Conservation (phyloP, 2,113 vertebrate genomes). For the Clarias batrachus region DNA sequence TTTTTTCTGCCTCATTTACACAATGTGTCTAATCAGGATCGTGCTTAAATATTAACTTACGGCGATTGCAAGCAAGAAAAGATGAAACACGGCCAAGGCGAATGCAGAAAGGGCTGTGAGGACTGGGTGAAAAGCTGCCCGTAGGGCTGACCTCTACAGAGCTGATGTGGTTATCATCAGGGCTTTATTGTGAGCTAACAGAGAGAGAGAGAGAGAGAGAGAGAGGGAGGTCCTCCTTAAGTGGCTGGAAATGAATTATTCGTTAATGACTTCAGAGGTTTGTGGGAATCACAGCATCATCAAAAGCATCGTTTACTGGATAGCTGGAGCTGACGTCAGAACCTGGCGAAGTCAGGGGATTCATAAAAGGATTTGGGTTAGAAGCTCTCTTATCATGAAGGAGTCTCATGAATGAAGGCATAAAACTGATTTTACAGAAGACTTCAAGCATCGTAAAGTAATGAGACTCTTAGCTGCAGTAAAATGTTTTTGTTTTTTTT, state of each 20-base stretch:
- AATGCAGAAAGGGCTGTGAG: neutral
- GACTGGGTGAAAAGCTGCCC: neutral
- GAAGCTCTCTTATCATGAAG: neutral
- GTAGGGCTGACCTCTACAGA: neutral
- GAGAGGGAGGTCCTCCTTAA: constrained; percentile 22
- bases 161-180: neutral
- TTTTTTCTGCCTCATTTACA: constrained; percentile 54
- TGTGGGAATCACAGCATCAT: constrained; percentile 19
- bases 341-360: neutral
- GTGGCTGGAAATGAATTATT: constrained; percentile 53
- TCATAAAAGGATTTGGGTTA: neutral
- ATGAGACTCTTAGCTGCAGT: too few relatives aligned
- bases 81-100: neutral
- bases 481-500: too few relatives aligned
- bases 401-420: too few relatives aligned
- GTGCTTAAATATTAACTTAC: constrained; percentile 52
- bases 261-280: constrained; percentile 52
- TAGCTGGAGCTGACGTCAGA: neutral
- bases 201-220: neutral
- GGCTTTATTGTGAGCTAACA: constrained; percentile 4
- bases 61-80: constrained; percentile 17
- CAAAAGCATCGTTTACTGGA: constrained; percentile 34
- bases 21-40: constrained; percentile 59
- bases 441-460: too few relatives aligned
- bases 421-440: too few relatives aligned